A percentile compares a stretch with the other conserved stretches of the same genome.
Evolutionary conservation across 2,888 invertebrate genomes (phyloP).

Genomic region (Yponomeuta plumbellus): DNA sequence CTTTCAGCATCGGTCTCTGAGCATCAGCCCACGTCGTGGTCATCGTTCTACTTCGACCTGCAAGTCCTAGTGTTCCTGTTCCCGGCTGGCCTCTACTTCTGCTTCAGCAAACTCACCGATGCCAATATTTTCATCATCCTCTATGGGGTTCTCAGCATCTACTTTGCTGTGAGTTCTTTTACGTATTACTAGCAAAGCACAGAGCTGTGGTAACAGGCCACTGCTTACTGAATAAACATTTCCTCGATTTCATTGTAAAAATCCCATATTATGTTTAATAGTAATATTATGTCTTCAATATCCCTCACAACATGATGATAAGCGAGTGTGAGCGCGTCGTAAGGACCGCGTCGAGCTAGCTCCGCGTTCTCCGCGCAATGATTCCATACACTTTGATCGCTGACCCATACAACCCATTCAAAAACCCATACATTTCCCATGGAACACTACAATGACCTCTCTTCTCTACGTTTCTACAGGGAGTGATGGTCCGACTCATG

Average conservation of each 20-base stretch:
- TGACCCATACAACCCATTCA: conserved; percentile 41
- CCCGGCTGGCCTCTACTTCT: conserved; percentile 97
- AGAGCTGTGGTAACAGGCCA: too few species aligned
- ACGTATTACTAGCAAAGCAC: too few species aligned
- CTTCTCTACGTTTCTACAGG: conserved; percentile 69
- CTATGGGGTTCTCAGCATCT: conserved; percentile 98
- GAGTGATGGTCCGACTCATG: conserved; percentile 99
- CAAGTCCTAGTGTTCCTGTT: conserved; percentile 97
- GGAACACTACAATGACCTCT: conserved; percentile 22
- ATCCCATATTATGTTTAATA: too few species aligned
- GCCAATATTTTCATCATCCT: conserved; percentile 98
- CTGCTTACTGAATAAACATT: too few species aligned
- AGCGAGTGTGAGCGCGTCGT: conserved; percentile 58
- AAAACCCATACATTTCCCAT: background rate
- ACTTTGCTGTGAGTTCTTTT: conserved; percentile 88
- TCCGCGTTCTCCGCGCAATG: conserved; percentile 62
- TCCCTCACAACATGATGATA: conserved; percentile 47
- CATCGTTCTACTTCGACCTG: conserved; percentile 98
- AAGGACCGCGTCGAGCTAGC: conserved; percentile 47
- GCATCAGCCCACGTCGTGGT: conserved; percentile 99
- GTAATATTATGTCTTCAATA: background rate
- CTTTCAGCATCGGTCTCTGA: conserved; percentile 90
- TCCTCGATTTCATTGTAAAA: too few species aligned
- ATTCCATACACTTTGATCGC: conserved; percentile 80
- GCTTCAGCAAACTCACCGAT: conserved; percentile 95